Percentiles rank a stretch among this genome's conserved stretches.
phyloP scores from a whole-genome alignment of 2,888 invertebrate species.

The Belgica antarctica region DNA sequence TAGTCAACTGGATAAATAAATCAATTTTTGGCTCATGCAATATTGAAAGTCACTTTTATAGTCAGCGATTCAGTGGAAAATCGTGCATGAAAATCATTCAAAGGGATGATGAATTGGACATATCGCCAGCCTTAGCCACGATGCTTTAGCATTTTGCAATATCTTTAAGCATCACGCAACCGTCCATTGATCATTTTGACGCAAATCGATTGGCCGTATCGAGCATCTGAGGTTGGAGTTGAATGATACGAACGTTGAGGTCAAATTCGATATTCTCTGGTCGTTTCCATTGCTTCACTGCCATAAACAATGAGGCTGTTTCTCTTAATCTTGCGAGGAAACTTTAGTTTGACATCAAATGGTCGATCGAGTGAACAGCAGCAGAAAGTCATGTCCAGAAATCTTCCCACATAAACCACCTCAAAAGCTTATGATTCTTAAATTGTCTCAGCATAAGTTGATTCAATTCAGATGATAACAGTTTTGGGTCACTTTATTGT shows the following conservation, averaged over 20 bases:
- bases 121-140: background rate
- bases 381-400: no score
- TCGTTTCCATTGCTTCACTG: no score
- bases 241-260: no score
- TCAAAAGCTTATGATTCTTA: no score
- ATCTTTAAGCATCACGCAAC: background rate
- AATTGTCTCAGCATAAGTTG: conserved; percentile 28
- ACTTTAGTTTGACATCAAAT: no score
- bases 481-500: conserved; percentile 8
- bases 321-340: no score
- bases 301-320: no score
- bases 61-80: background rate
- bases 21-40: conserved; percentile 30
- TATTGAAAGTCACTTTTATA: conserved; percentile 37
- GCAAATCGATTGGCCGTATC: background rate
- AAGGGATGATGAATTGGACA: no score
- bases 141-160: background rate
- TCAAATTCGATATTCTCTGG: no score
- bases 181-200: background rate
- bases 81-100: conserved; percentile 25
- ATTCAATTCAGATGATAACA: conserved; percentile 20
- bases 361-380: no score
- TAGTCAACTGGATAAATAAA: conserved; percentile 39
- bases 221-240: background rate
- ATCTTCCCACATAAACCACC: no score